These are phyloP conservation scores for Tupaia chinensis DNA, from an alignment of 2,113 vertebrate genomes.

Conservation along the genomic window DNA sequence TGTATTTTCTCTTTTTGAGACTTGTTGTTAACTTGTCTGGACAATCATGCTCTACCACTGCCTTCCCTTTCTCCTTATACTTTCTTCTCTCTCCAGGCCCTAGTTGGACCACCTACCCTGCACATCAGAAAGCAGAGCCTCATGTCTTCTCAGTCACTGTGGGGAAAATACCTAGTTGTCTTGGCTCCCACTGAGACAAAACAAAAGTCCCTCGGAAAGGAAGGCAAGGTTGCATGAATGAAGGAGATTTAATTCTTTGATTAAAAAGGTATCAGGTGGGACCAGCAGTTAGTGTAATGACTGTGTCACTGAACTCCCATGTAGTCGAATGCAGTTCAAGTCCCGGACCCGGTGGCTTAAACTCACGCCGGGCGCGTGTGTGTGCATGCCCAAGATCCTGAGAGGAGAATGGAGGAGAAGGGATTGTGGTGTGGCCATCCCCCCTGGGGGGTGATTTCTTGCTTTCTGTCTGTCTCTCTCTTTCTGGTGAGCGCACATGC, in stretches of 20 bases:
- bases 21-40: not conserved
- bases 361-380: too few relatives aligned
- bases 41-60: not conserved
- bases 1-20: not conserved
- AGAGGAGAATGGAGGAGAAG: too few relatives aligned
- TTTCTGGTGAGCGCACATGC: too few relatives aligned
- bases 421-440: too few relatives aligned
- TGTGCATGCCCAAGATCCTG: too few relatives aligned
- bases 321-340: too few relatives aligned
- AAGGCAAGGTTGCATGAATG: not conserved
- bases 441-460: too few relatives aligned
- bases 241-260: not conserved
- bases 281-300: too few relatives aligned
- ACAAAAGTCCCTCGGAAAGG: not conserved
- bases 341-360: too few relatives aligned
- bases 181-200: not conserved
- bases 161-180: not conserved
- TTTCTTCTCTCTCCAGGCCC: not conserved
- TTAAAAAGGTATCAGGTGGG: not conserved
- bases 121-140: not conserved
- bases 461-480: too few relatives aligned
- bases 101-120: not conserved
- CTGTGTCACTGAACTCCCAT: too few relatives aligned
- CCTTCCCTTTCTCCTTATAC: not conserved
- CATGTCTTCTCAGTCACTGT: accelerated